Evolutionary conservation across 2,797 vertebrate genomes (phyloP).

Genomic region (Lemur catta): DNA sequence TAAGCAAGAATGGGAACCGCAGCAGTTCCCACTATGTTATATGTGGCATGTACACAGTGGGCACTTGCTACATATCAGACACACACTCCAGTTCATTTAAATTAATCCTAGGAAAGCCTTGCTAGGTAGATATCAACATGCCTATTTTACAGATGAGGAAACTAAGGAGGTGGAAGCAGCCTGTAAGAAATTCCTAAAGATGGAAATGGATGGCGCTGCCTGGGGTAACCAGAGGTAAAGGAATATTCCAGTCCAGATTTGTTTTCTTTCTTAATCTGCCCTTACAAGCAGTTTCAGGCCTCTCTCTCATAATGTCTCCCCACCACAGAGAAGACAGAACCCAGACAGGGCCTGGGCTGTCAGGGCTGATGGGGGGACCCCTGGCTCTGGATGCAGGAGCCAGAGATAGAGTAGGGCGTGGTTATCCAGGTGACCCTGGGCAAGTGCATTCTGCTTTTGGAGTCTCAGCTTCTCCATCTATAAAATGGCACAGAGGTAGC

Average conservation of each 20-base stretch:
- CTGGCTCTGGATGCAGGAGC: not conserved
- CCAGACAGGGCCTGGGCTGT: not conserved
- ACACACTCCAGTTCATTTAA: not conserved
- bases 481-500: not conserved
- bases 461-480: too few species aligned
- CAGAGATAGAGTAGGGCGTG: not conserved
- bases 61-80: accelerated
- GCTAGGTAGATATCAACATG: not conserved
- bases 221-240: not conserved
- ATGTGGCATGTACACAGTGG: not conserved
- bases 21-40: accelerated
- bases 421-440: not conserved
- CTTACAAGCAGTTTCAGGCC: not conserved
- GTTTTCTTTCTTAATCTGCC: not conserved
- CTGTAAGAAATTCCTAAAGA: not conserved
- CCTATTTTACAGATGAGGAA: not conserved
- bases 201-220: too few species aligned
- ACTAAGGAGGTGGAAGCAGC: not conserved
- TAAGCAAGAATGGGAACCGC: accelerated
- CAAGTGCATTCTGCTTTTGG: not conserved
- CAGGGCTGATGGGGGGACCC: accelerated
- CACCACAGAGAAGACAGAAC: not conserved
- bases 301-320: accelerated
- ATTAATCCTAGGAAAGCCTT: not conserved
- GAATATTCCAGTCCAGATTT: not conserved